Percentiles rank a stretch among this genome's conserved stretches.
phyloP scores from a whole-genome alignment of 1,140 invertebrate species.

The Diorhabda sublineata region DNA sequence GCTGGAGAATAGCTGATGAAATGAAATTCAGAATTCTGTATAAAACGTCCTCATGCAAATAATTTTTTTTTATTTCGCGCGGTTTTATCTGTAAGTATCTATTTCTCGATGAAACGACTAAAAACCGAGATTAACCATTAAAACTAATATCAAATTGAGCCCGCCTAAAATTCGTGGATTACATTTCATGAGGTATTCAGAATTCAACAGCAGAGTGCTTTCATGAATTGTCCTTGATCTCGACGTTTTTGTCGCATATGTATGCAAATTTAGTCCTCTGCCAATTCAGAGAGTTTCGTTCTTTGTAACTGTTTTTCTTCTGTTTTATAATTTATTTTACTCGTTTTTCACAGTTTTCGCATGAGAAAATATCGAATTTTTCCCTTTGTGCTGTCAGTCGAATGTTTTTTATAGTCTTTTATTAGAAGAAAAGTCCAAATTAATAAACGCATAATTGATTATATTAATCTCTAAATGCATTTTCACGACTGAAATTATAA shows the following conservation, averaged over 20 bases:
- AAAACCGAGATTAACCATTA: not conserved
- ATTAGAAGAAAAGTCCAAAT: no score
- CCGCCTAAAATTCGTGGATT: not conserved
- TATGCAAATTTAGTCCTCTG: not conserved
- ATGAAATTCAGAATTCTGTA: not conserved
- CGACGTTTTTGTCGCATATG: not conserved
- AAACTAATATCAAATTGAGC: conserved; percentile 2
- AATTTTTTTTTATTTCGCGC: not conserved
- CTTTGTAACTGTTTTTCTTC: not conserved
- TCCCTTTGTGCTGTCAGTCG: no score
- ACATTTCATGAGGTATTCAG: not conserved
- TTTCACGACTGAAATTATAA: no score
- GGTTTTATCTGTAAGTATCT: conserved; percentile 1
- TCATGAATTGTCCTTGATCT: not conserved
- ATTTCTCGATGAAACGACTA: not conserved
- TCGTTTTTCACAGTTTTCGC: no score
- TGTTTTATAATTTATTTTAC: not conserved
- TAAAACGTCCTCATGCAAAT: not conserved
- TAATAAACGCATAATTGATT: no score
- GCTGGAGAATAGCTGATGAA: not conserved
- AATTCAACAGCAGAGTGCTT: not conserved
- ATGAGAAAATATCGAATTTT: no score
- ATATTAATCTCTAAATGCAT: no score
- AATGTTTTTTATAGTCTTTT: no score
- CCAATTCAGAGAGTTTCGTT: not conserved